These are phyloP conservation scores for Nothocercus nigrocapillus DNA, from an alignment of 2,113 vertebrate genomes.

Conservation along the genomic window DNA sequence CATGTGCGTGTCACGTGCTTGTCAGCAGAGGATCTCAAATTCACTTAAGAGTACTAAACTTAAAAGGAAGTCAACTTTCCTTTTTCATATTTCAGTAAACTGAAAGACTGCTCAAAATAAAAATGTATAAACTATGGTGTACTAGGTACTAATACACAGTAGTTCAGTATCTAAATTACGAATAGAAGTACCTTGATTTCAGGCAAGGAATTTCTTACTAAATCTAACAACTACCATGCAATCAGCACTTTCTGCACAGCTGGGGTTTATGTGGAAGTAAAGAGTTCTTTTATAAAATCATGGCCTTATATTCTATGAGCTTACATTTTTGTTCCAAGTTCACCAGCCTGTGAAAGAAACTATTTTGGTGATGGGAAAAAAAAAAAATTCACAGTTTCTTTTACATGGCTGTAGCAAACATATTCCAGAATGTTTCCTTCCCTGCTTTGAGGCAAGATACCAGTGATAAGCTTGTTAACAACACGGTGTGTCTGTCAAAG, in stretches of 20 bases:
- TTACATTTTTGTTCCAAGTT: background rate
- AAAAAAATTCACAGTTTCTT: background rate
- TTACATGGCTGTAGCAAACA: background rate
- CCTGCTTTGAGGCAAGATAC: background rate
- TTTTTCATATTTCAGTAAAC: background rate
- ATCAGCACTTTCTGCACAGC: slow-evolving; percentile 38
- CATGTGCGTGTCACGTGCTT: background rate
- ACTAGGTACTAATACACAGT: background rate
- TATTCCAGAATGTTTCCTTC: background rate
- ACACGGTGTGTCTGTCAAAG: background rate
- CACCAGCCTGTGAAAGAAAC: background rate
- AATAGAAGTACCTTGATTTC: background rate
- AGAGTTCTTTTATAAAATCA: slow-evolving; percentile 31
- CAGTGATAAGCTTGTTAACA: background rate
- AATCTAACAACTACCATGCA: slow-evolving; percentile 44
- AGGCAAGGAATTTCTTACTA: slow-evolving; percentile 8
- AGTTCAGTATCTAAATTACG: background rate
- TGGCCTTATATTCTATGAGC: background rate
- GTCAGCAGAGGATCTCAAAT: background rate
- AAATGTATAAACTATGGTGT: background rate
- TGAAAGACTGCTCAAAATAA: background rate
- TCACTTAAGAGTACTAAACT: background rate
- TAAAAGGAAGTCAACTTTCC: background rate
- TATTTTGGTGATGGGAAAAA: background rate
- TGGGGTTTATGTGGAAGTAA: slow-evolving; percentile 15